Evolutionary conservation across 2,113 vertebrate genomes (phyloP), one percentile per base, ranked within the genome.

Genomic region (Hystrix brachyura): DNA sequence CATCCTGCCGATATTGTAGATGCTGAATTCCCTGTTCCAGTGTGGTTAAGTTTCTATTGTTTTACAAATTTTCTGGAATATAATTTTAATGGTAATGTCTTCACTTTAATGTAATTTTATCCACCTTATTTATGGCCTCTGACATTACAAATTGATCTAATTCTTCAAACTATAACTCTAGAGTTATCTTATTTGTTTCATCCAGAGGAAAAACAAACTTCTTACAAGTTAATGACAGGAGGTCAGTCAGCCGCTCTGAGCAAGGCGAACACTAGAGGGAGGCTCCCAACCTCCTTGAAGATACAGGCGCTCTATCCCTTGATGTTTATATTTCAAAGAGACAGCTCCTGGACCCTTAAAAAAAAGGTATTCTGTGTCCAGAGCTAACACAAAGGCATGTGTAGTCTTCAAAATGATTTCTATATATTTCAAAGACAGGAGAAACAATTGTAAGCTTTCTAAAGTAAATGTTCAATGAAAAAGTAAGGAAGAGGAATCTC

Each of bases 351-450:
- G 64, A 38, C 46, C 65, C 55, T 87, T 29, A n/a, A 34, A 51
- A 72, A 72, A 78, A 95, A 96, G 64, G 53, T 46, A 51, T 80
- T 93, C 32, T 62, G 23, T 74, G 55, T 85, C 55, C 91, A 79
- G 53, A 74, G 69, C 71, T 95, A 62, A 94, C 34, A 48, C 53
- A 74, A 92, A 92, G 51, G 32, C 51, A 43, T 38, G 72, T 46
- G 46, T 90, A 14, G 11, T 53, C 87, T 93, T 94, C 90, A 94
- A 96, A 86, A 93, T 59, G 51, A 85, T 67, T 62, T 78, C 38
- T 85, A 76, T 55, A 34, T 43, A 79, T 93, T 94, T 96, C 46
- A 72, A 94, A 95, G 57, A 18, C 3, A 90, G 13, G 60, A 94
- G 74, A 90, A 80, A 84, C 4, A 62, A 43, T n/a, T 51, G 53